phyloP scores from a whole-genome alignment of 2,797 vertebrate species.

The Spinus pinus region DNA sequence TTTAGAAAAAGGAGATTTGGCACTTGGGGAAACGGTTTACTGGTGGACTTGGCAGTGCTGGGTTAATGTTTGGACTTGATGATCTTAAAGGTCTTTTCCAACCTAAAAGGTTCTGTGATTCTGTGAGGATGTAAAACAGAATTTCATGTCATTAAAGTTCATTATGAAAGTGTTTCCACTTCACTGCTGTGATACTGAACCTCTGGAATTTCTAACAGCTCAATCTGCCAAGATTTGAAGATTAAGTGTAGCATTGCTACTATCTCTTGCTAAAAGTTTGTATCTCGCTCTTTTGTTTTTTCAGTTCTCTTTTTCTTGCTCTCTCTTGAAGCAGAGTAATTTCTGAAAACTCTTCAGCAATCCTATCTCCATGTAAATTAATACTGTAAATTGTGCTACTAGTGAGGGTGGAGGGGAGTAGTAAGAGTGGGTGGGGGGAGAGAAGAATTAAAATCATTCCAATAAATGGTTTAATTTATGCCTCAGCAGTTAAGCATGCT shows the following conservation, averaged over 20 bases:
- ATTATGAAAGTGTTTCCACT: constrained; percentile 25
- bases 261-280: constrained; percentile 21
- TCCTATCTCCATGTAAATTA: constrained; percentile 64
- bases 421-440: constrained; percentile 47
- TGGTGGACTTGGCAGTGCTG: neutral
- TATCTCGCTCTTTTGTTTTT: neutral
- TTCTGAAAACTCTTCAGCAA: constrained; percentile 60
- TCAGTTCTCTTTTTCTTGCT: accelerated
- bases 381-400: constrained; percentile 70
- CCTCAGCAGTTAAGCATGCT: constrained; percentile 81
- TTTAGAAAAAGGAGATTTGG: neutral
- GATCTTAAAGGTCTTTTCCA: neutral
- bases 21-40: neutral
- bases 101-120: neutral
- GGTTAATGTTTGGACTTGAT: neutral
- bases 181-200: neutral
- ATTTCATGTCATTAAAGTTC: constrained; percentile 43
- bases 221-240: constrained; percentile 2
- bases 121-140: neutral
- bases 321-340: constrained; percentile 22
- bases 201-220: constrained; percentile 16
- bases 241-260: neutral
- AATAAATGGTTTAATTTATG: constrained; percentile 84
- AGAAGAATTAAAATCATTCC: constrained; percentile 78
- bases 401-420: constrained; percentile 41